Base-by-base conservation (phyloP, 2,888 invertebrate species). In the Isotomurus palustris region DNA sequence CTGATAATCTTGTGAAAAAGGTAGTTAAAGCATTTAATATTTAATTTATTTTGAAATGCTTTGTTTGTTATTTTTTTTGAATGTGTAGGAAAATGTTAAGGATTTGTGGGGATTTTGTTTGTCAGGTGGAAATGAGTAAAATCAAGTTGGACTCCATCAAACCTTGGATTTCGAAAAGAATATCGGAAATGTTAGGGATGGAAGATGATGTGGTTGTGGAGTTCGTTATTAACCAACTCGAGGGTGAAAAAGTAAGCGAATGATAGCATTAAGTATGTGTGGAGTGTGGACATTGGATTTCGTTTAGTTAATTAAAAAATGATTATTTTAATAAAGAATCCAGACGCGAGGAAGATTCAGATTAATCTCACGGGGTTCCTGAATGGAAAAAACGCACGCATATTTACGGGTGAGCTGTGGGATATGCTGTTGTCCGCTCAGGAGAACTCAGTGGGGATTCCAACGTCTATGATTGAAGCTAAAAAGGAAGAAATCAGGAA, bases 181-280 rank as follows among this genome's bases (percentile, higher is more conserved):
- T 99, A 59, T 96, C 94, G 2, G 93, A 96, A 74, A 86, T 97
- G 60, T 82, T 99, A 53, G 92, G 93, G 72, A 91, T 96, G 77
- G 99, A 99, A 78, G 99, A 99, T 76, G 99, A 99, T 78, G 99
- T 99, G 38, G 88, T 99, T 69, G 91, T 95, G 66, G 96, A 97
- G 77, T 99, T 94, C 82, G 94, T 99, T 70, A 92, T 95, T 79
- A 96, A 96, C 78, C 97, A 99, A 78, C 81, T 99, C 56, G 97
- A 99, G 76, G 84, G 78, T 64, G 88, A 91, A 75, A 91, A 90
- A 84, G 90, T 91, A 17, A 40, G 10, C 17, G 10, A 19, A 51
- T 22, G 10, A 28, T 49, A 35, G 5, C 10, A 17, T 17, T 17
- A 32, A 32, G 8, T 32, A 10, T 32, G 32, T 10, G 14, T 32